phyloP scores from a whole-genome alignment of 2,797 vertebrate genomes.

The Trachurus trachurus region DNA sequence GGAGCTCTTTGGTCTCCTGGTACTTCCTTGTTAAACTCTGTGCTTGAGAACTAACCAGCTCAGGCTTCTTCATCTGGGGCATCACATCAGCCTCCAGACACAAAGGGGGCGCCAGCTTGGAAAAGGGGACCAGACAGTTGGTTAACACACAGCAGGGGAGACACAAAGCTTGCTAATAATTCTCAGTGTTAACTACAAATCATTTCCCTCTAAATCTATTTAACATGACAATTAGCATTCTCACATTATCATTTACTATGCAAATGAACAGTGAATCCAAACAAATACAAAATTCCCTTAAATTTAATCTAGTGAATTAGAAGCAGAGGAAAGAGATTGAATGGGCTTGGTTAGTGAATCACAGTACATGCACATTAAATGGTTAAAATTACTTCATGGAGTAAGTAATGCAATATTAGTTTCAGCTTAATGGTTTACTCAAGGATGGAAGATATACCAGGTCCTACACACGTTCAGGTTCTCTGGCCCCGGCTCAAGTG shows the following conservation, averaged over 20 bases:
- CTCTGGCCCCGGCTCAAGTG: slow-evolving; percentile 62
- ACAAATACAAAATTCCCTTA: slow-evolving; percentile 53
- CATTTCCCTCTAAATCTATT: slow-evolving; percentile 38
- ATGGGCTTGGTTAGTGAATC: slow-evolving; percentile 84
- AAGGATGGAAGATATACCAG: slow-evolving; percentile 78
- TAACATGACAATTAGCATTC: slow-evolving; percentile 61
- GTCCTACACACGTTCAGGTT: slow-evolving; percentile 62
- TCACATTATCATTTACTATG: slow-evolving; percentile 52
- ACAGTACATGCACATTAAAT: slow-evolving; percentile 86
- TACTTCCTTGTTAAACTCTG: slow-evolving; percentile 92
- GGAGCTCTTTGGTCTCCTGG: slow-evolving; percentile 91
- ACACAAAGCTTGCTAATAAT: slow-evolving; percentile 81
- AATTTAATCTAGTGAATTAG: slow-evolving; percentile 70
- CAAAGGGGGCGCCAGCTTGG: slow-evolving; percentile 90
- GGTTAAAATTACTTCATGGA: slow-evolving; percentile 82
- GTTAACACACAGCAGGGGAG: slow-evolving; percentile 90
- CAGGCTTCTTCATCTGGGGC: slow-evolving; percentile 89
- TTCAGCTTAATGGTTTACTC: slow-evolving; percentile 79
- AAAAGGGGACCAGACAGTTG: slow-evolving; percentile 93
- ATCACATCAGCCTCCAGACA: slow-evolving; percentile 88
- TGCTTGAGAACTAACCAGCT: slow-evolving; percentile 91
- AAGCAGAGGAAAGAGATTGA: slow-evolving; percentile 79
- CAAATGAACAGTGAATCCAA: slow-evolving; percentile 69
- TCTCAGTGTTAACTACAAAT: slow-evolving; percentile 68
- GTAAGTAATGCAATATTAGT: slow-evolving; percentile 87